Evolutionary conservation across 2,113 vertebrate species (phyloP).

Genomic region (Ahaetulla prasina): DNA sequence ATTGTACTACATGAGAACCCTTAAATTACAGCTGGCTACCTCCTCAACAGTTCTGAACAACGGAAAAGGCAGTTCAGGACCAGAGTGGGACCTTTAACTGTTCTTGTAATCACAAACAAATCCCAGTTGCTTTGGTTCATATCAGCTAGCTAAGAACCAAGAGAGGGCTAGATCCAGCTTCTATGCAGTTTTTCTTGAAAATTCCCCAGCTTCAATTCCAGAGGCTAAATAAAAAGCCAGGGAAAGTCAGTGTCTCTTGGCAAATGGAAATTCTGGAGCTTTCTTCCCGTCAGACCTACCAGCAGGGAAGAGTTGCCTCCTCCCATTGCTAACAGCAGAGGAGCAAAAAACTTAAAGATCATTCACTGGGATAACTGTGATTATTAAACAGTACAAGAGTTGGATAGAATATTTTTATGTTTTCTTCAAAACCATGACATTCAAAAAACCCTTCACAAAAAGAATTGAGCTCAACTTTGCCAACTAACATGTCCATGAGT

Average conservation of each 20-base stretch:
- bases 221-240: not conserved
- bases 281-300: not conserved
- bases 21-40: not conserved
- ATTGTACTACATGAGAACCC: not conserved
- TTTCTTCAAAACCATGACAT: not conserved
- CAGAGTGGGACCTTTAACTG: not conserved
- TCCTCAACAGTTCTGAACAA: not conserved
- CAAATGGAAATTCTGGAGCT: not conserved
- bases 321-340: not conserved
- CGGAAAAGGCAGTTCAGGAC: not conserved
- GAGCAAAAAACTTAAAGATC: not conserved
- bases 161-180: not conserved
- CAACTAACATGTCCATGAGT: no score
- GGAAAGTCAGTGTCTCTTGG: not conserved
- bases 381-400: not conserved
- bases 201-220: not conserved
- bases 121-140: not conserved
- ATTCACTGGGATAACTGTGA: not conserved
- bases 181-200: not conserved
- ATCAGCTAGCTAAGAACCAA: not conserved
- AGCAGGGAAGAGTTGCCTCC: not conserved
- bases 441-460: not conserved
- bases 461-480: not conserved
- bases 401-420: not conserved
- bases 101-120: not conserved